Percentiles rank a stretch among this genome's conserved stretches.
Evolutionary conservation across 2,113 vertebrate genomes (phyloP).

Genomic region (Gobius niger): DNA sequence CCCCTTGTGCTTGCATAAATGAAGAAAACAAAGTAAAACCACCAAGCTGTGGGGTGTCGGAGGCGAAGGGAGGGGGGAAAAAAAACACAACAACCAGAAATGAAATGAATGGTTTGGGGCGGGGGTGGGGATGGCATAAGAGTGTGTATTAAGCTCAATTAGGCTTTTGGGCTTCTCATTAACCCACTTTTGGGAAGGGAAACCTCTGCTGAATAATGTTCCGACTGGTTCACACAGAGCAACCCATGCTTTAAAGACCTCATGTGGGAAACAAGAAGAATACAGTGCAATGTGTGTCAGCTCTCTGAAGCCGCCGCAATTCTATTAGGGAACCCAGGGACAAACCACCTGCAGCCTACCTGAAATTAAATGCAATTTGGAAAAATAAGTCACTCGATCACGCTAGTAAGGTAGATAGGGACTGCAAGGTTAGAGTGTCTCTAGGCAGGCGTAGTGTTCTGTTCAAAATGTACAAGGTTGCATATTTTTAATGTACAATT

Average conservation of each 20-base stretch:
- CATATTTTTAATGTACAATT: conserved; percentile 12
- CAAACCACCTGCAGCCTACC: conserved; percentile 54
- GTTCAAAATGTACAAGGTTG: conserved; percentile 26
- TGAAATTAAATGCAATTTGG: conserved; percentile 64
- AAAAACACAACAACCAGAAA: conserved; percentile 43
- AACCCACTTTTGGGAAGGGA: conserved; percentile 75
- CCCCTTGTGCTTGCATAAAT: conserved; percentile 59
- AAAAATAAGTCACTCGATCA: conserved; percentile 54
- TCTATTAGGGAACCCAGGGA: conserved; percentile 57
- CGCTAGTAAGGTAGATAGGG: conserved; percentile 40
- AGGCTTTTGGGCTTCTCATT: conserved; percentile 78
- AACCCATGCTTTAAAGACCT: conserved; percentile 55
- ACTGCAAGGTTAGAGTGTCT: conserved; percentile 11
- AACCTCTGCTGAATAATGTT: conserved; percentile 74
- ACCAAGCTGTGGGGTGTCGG: conserved; percentile 31
- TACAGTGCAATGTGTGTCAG: conserved; percentile 57
- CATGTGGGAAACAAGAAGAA: conserved; percentile 38
- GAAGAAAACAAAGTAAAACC: conserved; percentile 32
- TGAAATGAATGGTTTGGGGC: conserved; percentile 45
- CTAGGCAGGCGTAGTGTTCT: conserved; percentile 31
- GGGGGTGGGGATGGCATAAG: conserved; percentile 53
- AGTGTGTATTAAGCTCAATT: conserved; percentile 73
- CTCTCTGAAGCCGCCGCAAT: conserved; percentile 63
- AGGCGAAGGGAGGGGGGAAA: background rate
- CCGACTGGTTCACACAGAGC: conserved; percentile 62